Base-by-base conservation (phyloP, 2,888 invertebrate genomes). In the Sthenelais limicola region DNA sequence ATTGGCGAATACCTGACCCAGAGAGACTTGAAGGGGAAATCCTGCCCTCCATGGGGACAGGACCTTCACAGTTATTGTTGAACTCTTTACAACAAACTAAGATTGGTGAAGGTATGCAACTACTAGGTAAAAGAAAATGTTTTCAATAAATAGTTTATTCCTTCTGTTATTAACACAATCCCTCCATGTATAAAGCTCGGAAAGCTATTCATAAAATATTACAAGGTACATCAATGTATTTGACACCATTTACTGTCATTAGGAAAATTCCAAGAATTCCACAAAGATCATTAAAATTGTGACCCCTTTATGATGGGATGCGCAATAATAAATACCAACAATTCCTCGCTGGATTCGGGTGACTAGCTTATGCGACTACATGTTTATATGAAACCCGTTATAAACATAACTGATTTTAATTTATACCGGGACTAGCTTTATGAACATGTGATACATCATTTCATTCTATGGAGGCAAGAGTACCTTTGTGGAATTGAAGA, bases 71-170 rank as follows among this genome's bases (percentile, higher is more conserved):
- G 62, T n/a, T 24, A 62, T 38, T 35, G 35, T 62, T 62, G 62
- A 26, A 62, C 38, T 62, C 62, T 38, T 62, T 35, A 62, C 62
- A 62, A 62, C 62, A 62, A 62, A 62, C 67, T 47, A 67, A 67
- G 48, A 48, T 67, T 67, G 47, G 48, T 67, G 67, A 67, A 67
- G 48, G 48, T 48, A 67, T 67, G 47, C 67, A 43, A 67, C 32
- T 32, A 48, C 47, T 48, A 43, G 48, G 47, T 67, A 48, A 48
- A 67, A 67, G 48, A 47, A 43, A 47, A 56, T 73, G 73, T 56
- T 73, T 73, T 73, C 69, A 73, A 73, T 73, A 73, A 73, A 73
- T 73, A 73, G 69, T 73, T 73, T 73, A 73, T 73, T 73, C 62
- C 56, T 73, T 70, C 69, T 73, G 58, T 73, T 70, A 35, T 70